Evolutionary conservation across 2,888 invertebrate genomes (phyloP).

Genomic region (Muscina levida): DNA sequence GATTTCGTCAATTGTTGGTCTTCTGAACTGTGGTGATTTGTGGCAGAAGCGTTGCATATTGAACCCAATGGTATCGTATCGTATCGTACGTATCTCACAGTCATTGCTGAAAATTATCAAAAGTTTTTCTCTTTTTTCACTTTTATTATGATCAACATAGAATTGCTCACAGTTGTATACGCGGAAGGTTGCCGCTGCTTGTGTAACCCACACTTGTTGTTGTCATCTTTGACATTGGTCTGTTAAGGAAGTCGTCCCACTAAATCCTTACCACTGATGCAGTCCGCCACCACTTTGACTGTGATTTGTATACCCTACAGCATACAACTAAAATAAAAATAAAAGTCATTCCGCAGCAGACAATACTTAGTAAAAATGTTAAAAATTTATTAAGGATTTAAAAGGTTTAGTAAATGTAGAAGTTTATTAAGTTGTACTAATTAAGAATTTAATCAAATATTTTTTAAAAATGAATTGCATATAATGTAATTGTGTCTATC

Average conservation of each 20-base stretch:
- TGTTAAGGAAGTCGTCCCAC: constrained; percentile 27
- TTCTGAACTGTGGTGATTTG: constrained; percentile 29
- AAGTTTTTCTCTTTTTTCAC: constrained; percentile 61
- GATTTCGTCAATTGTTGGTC: constrained; percentile 29
- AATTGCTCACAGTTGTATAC: constrained; percentile 28
- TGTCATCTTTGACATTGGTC: constrained; percentile 44
- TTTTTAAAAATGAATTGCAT: too few relatives aligned
- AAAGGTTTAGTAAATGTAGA: too few relatives aligned
- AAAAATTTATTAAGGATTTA: too few relatives aligned
- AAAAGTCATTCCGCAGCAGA: too few relatives aligned
- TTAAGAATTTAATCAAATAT: too few relatives aligned
- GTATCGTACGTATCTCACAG: constrained; percentile 16
- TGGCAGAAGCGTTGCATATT: constrained; percentile 63
- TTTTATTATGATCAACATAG: constrained; percentile 35
- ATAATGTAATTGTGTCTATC: too few relatives aligned
- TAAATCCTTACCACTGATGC: neutral
- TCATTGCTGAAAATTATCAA: constrained; percentile 63
- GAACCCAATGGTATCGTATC: constrained; percentile 13
- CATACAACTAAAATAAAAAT: too few relatives aligned
- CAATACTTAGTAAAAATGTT: too few relatives aligned
- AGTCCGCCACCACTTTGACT: neutral
- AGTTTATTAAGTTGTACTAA: too few relatives aligned
- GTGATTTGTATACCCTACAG: neutral
- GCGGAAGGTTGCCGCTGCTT: constrained; percentile 28
- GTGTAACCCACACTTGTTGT: constrained; percentile 64